Base-by-base conservation (phyloP, 64 coral and sea anemone genomes). In the Platygyra sinensis region DNA sequence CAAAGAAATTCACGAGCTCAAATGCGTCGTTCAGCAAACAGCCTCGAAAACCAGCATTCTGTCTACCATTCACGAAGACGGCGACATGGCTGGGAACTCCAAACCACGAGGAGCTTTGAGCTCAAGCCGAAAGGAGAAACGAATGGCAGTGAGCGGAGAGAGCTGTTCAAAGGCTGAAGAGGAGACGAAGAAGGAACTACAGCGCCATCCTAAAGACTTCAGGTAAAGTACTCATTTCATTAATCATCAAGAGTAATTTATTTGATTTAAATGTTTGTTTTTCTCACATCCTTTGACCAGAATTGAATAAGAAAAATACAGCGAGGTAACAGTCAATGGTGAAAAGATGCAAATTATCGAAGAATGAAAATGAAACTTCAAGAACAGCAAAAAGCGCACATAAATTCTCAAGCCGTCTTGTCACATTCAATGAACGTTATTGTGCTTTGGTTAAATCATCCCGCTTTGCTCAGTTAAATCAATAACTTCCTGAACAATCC, bases 1-100 rank as follows among this genome's bases (percentile, higher is more conserved):
- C 22, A 99, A 95, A 60, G 94, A 95, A 67, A 99, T 99, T 62
- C 97, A 99, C 29, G 97, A 99, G 73, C 61, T 99, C 19, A 95
- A 99, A 73, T 99, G 97, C 60, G 97, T 99, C 4, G 94, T 99
- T 12, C 94, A 95, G 24, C 97, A 99, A 83, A 96, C 97, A 16
- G 72, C 91, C 22, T 30, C 67, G 24, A 99, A 93, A 46, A 78
- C 57, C 6, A 95, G 87, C 36, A 59, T 93, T 25, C 15, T 99
- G 55, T 93, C 88, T 4, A 91, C 51, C 2, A 93, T 99, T 69
- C 80, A 93, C n/a, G 97, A 99, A 24, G 94, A 96, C 51, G 22
- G 60, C 20, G 29, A 18, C 0, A 80, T 79, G 62, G 33, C 84
- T 15, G 63, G 31, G 7, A 51, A 28, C 20, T 16, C 30, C 18